Base-by-base conservation (phyloP, 2,113 vertebrate genomes). In the Mus spicilegus region DNA sequence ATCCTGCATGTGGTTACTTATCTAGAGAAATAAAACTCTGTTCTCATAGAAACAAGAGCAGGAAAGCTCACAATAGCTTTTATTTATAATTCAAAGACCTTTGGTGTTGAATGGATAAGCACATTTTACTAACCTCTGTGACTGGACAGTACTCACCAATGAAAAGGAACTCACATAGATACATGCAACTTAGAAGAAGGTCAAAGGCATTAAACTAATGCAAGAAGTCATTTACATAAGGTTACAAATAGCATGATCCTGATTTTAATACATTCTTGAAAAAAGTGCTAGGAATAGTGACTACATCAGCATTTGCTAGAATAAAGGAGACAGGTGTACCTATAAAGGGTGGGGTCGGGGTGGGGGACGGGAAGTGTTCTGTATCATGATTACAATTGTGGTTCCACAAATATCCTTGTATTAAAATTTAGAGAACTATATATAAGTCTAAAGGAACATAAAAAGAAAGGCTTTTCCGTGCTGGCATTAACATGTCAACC, bases 361-460 rank as follows among this genome's bases (percentile, higher is more conserved):
- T 30, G 16, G 28, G 42, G 28, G 70, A 46, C 49, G 20, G 33
- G 20, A 70, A 81, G 65, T 72, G 33, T 56, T 75, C 19, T 22
- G 51, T 56, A 82, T 86, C 39, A 42, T 26, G 22, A 65, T 6
- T 76, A 17, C 58, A n/a, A 65, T 80, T 9, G 36, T 26, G 9
- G 87, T 89, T 80, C 89, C 19, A 51, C 56, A 80, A 82, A 88
- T 39, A 87, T 16, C 78, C 24, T n/a, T 58, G 28, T 54, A 33
- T 76, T 91, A 89, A 97, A 87, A 93, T 87, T 87, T 76, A 93
- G 17, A 95, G 56, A 80, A 42, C 3, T 94, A 9, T 20, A 11
- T 67, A 6, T 93, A 72, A 87, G 90, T 39, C 22, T 91, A 75
- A 94, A 95, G 28, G 72, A 81, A 14, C 33, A 54, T 67, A 95